Base-by-base conservation (phyloP, 2,888 invertebrate species). In the Pseudococcus longispinus region DNA sequence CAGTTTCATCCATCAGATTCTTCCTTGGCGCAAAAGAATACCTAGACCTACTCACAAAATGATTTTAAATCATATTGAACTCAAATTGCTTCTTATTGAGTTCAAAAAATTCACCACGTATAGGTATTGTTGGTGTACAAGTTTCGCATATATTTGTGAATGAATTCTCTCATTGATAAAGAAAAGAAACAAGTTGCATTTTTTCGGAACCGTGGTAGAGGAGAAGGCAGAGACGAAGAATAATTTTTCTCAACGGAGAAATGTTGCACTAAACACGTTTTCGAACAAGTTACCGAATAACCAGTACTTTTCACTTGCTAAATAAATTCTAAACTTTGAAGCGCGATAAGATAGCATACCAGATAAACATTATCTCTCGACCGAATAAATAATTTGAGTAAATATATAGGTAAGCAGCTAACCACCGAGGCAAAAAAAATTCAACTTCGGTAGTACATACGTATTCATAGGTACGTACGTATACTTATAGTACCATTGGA, bases 281-380 rank as follows among this genome's bases (percentile, higher is more conserved):
- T 80, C 20, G 77, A 42, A 80, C 77, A 42, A 80, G 77, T 80
- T 80, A 80, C 77, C 77, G 29, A 80, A 80, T 80, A 80, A 80
- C 77, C 77, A 80, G 77, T 80, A 42, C 77, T 70, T 70, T 70
- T 70, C 70, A 70, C 70, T 80, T 42, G 77, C 77, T 80, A 80
- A 80, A 80, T 80, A 80, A 80, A 80, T 80, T 42, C 42, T 20
- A 80, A 80, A 20, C 29, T 42, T 80, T 80, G 42, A 37, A 37
- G 42, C 77, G 42, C 42, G 77, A 80, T 42, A 80, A 80, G 77
- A 80, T 80, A 80, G 77, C 77, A 37, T 20, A 42, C 0, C 9
- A 80, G 77, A 80, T 80, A 80, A 80, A 80, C 77, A 42, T 80
- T n/a, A 37, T 37, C 42, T 80, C 77, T 80, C 42, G 77, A 80